These are phyloP conservation scores for Alethe diademata DNA, from an alignment of 2,113 vertebrate species.

Conservation along the genomic window DNA sequence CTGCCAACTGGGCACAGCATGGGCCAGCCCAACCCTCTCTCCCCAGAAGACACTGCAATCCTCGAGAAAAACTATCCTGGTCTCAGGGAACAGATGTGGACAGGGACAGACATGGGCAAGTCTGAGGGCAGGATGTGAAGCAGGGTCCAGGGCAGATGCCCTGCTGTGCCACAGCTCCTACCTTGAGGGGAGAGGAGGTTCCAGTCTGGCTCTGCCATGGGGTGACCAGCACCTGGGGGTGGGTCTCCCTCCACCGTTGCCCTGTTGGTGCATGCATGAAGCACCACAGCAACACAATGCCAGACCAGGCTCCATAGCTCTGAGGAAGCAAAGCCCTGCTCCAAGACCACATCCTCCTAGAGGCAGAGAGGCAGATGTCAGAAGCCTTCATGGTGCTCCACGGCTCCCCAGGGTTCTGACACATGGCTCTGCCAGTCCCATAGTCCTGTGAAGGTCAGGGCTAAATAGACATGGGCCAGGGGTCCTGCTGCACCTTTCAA, in stretches of 20 bases:
- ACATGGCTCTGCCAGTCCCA: background rate
- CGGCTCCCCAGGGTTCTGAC: background rate
- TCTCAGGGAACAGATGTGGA: background rate
- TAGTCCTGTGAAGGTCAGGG: background rate
- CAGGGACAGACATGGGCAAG: background rate
- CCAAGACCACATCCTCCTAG: slow-evolving; percentile 19
- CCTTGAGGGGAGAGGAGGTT: slow-evolving; percentile 77
- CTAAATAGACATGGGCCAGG: background rate
- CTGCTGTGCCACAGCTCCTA: background rate
- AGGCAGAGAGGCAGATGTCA: background rate
- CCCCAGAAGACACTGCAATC: background rate
- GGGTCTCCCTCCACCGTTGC: slow-evolving; percentile 34
- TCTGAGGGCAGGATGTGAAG: background rate
- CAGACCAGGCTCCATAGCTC: slow-evolving; percentile 72
- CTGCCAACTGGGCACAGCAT: background rate
- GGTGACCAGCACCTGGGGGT: background rate
- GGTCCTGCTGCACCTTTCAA: background rate
- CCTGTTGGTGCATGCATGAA: background rate
- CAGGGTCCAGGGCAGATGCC: background rate
- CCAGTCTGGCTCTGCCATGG: slow-evolving; percentile 70
- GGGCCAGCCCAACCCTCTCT: background rate
- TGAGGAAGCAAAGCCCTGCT: slow-evolving; percentile 54
- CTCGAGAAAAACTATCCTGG: background rate
- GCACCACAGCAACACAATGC: slow-evolving; percentile 65
- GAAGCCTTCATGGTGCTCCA: background rate